These are phyloP conservation scores for Siniperca undulata DNA, from an alignment of 2,797 vertebrate species.

Conservation along the genomic window DNA sequence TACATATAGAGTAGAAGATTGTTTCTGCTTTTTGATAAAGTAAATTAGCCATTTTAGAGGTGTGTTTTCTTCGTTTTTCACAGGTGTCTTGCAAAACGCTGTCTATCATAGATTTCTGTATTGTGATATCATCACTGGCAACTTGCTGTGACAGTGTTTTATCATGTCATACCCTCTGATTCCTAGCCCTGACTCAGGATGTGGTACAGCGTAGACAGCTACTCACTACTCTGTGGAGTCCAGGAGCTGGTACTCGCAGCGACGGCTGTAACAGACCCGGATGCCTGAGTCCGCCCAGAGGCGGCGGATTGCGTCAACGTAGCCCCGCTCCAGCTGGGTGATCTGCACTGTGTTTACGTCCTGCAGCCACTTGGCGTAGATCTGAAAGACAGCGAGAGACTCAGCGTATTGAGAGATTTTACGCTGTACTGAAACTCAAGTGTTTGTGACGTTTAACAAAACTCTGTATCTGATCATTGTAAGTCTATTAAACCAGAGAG, in stretches of 20 bases:
- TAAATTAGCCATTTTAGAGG: background rate
- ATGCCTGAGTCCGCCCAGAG: conserved; percentile 86
- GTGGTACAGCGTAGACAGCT: conserved; percentile 1
- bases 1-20: background rate
- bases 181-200: background rate
- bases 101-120: conserved; percentile 4
- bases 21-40: background rate
- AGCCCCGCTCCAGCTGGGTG: conserved; percentile 74
- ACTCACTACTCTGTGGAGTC: conserved; percentile 90
- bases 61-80: background rate
- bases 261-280: conserved; percentile 83
- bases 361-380: conserved; percentile 76
- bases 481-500: background rate
- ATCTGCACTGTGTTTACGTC: conserved; percentile 79
- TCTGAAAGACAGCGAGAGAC: conserved; percentile 61
- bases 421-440: background rate
- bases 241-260: conserved; percentile 87
- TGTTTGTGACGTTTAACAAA: background rate
- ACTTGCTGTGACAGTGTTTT: background rate
- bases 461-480: background rate
- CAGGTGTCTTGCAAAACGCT: background rate
- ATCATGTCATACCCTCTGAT: conserved; percentile 1
- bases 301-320: conserved; percentile 78
- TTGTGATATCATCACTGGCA: conserved; percentile 9
- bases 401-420: background rate